A percentile compares a stretch with the other conserved stretches of the same genome.
These are phyloP conservation scores for Nephotettix cincticeps DNA, from an alignment of 1,140 invertebrate species.

Conservation along the genomic window DNA sequence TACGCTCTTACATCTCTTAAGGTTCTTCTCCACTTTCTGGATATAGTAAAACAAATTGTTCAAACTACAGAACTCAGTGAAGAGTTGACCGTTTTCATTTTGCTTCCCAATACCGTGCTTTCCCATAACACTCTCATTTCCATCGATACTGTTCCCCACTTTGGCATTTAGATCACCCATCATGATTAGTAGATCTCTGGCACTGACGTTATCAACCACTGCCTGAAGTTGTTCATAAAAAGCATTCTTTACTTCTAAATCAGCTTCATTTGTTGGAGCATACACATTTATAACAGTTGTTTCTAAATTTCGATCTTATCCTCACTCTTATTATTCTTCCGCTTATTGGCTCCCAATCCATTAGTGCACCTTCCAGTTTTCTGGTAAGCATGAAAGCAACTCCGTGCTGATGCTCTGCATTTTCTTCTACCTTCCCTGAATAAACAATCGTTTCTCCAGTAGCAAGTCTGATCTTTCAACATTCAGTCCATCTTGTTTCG, in stretches of 20 bases:
- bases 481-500: not conserved
- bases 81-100: not conserved
- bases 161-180: conserved; percentile 30
- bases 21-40: not conserved
- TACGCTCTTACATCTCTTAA: not conserved
- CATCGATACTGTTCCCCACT: not conserved
- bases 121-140: not conserved
- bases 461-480: not conserved
- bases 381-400: not conserved
- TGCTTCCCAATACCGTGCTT: not conserved
- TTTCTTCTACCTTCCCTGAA: conserved; percentile 15
- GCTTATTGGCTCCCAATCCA: conserved; percentile 22
- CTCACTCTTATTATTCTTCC: conserved; percentile 25
- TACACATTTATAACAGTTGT: conserved; percentile 19
- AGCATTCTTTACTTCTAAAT: not conserved
- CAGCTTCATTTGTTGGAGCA: conserved; percentile 22
- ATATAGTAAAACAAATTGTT: not conserved
- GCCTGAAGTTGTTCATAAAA: conserved; percentile 8
- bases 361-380: not conserved
- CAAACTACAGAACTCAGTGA: not conserved
- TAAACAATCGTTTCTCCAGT: conserved; percentile 1
- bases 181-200: conserved; percentile 25
- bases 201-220: not conserved
- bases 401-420: not conserved
- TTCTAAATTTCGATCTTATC: conserved; percentile 27